A percentile compares a stretch with the other conserved stretches of the same genome.
Conservation (phyloP, 2,888 invertebrate genomes). For the Hirtodrosophila trivittata region DNA sequence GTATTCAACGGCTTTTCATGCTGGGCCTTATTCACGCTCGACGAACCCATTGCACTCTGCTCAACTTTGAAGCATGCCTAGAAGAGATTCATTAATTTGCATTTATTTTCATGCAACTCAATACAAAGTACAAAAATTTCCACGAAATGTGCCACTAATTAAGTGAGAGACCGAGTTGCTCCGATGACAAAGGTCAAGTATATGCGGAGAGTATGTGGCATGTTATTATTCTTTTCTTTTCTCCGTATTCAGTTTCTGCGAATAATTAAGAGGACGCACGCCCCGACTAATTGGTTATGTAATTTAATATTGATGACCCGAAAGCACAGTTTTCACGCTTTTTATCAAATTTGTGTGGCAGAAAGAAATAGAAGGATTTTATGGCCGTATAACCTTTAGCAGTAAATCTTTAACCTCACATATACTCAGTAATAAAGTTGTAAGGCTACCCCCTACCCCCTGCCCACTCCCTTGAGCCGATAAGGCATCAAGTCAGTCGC, state of each 20-base stretch:
- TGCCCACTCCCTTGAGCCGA: conserved; percentile 26
- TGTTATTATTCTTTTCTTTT: no score
- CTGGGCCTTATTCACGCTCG: conserved; percentile 1
- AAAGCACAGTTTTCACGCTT: conserved; percentile 20
- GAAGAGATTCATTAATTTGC: no score
- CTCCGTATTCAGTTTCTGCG: no score
- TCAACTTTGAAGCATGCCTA: no score
- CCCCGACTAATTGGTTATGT: conserved; percentile 26
- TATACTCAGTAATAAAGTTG: conserved; percentile 7
- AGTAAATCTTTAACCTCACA: conserved; percentile 14
- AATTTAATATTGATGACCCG: conserved; percentile 12
- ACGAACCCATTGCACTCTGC: no score
- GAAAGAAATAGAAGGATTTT: conserved; percentile 29
- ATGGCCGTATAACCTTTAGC: conserved; percentile 13
- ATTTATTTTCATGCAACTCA: no score
- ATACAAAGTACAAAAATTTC: no score
- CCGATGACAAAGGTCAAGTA: no score
- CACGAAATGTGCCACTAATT: conserved; percentile 7
- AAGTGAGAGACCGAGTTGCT: not conserved
- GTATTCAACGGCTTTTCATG: conserved; percentile 23
- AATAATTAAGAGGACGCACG: no score
- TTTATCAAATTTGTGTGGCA: conserved; percentile 7
- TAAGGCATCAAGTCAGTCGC: conserved; percentile 32
- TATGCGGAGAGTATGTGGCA: no score
- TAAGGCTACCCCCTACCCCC: conserved; percentile 11